phyloP scores from a whole-genome alignment of 2,797 vertebrate species.

The Rhyacichthys aspro region DNA sequence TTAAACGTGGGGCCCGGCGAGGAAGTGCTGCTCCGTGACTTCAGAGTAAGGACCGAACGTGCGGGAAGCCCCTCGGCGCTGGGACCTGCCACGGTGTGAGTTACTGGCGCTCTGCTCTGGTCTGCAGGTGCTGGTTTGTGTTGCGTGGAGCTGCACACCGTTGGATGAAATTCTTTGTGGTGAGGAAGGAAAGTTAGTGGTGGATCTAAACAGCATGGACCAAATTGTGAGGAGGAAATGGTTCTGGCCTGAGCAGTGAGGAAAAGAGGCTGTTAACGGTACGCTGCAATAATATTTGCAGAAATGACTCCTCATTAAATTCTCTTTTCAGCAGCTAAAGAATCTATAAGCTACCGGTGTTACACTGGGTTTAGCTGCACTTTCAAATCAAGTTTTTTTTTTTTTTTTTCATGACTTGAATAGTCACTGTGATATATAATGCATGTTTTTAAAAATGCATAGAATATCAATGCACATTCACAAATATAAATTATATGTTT shows the following conservation, averaged over 20 bases:
- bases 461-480: too few species aligned
- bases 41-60: conserved; percentile 52
- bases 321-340: conserved; percentile 48
- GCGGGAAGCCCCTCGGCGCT: conserved; percentile 38
- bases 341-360: conserved; percentile 37
- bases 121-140: conserved; percentile 58
- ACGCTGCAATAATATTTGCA: conserved; percentile 60
- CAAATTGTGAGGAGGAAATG: conserved; percentile 52
- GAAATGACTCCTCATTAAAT: conserved; percentile 64
- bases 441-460: too few species aligned
- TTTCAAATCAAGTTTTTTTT: too few species aligned
- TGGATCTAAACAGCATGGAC: conserved; percentile 33
- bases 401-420: too few species aligned
- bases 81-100: conserved; percentile 52
- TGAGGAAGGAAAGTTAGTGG: conserved; percentile 37
- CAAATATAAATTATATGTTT: too few species aligned
- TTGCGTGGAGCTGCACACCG: conserved; percentile 13
- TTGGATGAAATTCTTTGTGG: conserved; percentile 17
- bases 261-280: conserved; percentile 60
- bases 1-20: conserved; percentile 54
- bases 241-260: conserved; percentile 49
- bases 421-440: too few species aligned
- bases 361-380: conserved; percentile 12
- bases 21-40: conserved; percentile 46
- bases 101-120: conserved; percentile 50